Percentiles rank a stretch among this genome's conserved stretches.
phyloP scores from a whole-genome alignment of 35 echinoderm and acorn worm genomes.

The Ophioderma brevispina region DNA sequence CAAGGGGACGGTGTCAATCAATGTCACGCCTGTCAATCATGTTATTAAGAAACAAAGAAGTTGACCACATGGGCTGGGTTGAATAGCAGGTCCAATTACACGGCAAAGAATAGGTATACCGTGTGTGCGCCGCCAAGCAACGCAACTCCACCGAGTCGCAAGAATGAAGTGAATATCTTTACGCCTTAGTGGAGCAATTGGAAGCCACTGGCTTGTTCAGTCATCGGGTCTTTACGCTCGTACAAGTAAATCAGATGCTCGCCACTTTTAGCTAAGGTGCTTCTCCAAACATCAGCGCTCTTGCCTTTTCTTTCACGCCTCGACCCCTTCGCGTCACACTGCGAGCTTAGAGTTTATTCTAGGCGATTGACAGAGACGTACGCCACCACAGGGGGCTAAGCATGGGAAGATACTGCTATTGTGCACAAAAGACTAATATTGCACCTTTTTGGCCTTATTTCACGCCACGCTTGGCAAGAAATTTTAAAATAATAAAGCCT shows the following conservation, averaged over 20 bases:
- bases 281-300: conserved; percentile 5
- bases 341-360: not conserved
- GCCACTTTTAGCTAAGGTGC: not conserved
- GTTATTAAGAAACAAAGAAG: conserved; percentile 79
- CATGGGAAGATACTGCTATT: not conserved
- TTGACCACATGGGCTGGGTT: conserved; percentile 80
- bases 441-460: conserved; percentile 9
- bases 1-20: conserved; percentile 98
- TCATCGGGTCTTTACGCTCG: not conserved
- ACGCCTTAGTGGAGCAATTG: conserved; percentile 47
- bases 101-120: conserved; percentile 35
- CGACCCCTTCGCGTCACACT: not conserved
- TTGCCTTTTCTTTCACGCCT: not conserved
- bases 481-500: not conserved
- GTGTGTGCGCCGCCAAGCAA: conserved; percentile 33
- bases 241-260: not conserved
- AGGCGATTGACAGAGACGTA: not conserved
- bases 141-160: conserved; percentile 18
- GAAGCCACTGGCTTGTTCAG: not conserved
- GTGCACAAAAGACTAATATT: not conserved
- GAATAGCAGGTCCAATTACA: conserved; percentile 89
- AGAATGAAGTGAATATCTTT: conserved; percentile 65
- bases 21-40: conserved; percentile 94
- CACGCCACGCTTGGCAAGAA: not conserved
- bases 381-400: conserved; percentile 9